Percentiles rank a stretch among this genome's conserved stretches.
Conservation (phyloP, 2,113 vertebrate genomes). For the Onychorhynchus coronatus region DNA sequence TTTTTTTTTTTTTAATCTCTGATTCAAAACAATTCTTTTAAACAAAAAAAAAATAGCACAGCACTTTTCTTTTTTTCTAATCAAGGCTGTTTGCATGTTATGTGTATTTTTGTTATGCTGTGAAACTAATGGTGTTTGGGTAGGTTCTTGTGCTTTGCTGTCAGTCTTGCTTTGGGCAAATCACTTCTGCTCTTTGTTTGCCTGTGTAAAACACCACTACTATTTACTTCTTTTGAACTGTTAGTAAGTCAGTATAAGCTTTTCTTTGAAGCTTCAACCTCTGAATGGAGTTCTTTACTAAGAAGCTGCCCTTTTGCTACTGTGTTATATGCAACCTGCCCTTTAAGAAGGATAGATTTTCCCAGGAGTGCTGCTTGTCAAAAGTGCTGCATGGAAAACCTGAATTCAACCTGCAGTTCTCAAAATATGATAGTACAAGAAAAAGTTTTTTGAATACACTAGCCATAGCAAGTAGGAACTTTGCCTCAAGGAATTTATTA, state of each 20-base stretch:
- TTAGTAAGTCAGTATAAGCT: too few relatives aligned
- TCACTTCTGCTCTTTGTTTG: neutral
- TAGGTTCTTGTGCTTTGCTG: neutral
- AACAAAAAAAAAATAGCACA: neutral
- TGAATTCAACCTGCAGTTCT: neutral
- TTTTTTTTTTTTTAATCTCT: neutral
- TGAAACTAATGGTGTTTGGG: neutral
- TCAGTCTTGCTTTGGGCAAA: neutral
- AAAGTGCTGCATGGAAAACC: neutral
- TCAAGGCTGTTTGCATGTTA: neutral
- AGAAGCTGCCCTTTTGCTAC: neutral
- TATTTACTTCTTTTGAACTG: neutral
- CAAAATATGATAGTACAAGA: neutral
- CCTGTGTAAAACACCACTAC: neutral
- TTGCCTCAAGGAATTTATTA: neutral
- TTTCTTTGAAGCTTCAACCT: neutral
- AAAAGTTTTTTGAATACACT: neutral
- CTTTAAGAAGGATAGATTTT: neutral
- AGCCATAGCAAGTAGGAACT: neutral
- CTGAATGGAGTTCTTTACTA: neutral
- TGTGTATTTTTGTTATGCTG: neutral
- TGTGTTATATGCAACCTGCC: neutral
- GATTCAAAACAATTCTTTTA: neutral
- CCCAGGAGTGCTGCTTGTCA: neutral
- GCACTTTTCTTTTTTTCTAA: neutral